phyloP scores from a whole-genome alignment of 2,797 vertebrate species.

The Enteromius argenteus region DNA sequence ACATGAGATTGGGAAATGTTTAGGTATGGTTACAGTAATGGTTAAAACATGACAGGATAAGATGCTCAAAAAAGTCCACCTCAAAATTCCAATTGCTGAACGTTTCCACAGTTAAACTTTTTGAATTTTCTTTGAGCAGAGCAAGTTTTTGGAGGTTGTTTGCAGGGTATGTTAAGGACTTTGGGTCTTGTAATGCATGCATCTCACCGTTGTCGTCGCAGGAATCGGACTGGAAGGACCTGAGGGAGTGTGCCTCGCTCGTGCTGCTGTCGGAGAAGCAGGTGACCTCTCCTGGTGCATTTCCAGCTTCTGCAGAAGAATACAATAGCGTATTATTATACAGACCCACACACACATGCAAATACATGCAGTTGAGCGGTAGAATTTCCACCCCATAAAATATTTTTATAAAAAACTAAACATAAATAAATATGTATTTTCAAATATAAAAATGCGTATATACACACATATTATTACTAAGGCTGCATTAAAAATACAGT shows the following conservation, averaged over 20 bases:
- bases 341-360: background rate
- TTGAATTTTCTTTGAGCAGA: background rate
- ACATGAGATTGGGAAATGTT: background rate
- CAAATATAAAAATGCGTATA: no score
- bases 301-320: slow-evolving; percentile 76
- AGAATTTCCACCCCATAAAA: no score
- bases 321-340: slow-evolving; percentile 20
- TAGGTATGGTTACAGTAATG: background rate
- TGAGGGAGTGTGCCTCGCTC: slow-evolving; percentile 88
- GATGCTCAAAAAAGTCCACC: background rate
- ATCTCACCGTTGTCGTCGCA: slow-evolving; percentile 93
- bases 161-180: background rate
- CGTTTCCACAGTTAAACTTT: background rate
- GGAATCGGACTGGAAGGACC: slow-evolving; percentile 92
- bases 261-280: slow-evolving; percentile 91
- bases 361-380: no score
- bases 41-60: background rate
- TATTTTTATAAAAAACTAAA: no score
- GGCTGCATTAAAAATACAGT: background rate
- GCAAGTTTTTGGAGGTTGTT: background rate
- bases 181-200: background rate
- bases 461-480: background rate
- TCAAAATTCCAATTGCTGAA: background rate
- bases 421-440: no score
- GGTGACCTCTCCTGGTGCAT: slow-evolving; percentile 82